Evolutionary conservation across 2,113 vertebrate genomes (phyloP).

Genomic region (Polypterus senegalus): DNA sequence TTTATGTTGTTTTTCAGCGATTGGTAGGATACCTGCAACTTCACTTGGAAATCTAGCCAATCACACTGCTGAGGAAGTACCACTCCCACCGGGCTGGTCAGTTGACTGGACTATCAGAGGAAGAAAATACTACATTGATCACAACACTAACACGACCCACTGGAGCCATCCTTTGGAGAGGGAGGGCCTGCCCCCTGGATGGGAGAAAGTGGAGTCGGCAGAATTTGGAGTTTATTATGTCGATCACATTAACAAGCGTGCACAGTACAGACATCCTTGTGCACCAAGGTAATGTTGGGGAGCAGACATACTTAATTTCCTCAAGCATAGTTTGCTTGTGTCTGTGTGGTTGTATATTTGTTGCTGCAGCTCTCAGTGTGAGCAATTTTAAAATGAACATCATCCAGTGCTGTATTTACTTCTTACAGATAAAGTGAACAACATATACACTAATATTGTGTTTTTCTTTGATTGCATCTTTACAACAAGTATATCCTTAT

Average conservation of each 20-base stretch:
- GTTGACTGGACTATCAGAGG: slow-evolving; percentile 96
- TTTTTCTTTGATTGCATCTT: no score
- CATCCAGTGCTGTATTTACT: no score
- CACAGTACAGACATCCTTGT: slow-evolving; percentile 89
- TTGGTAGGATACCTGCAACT: slow-evolving; percentile 85
- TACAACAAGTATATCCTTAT: no score
- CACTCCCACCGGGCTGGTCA: slow-evolving; percentile 87
- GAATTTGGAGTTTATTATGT: slow-evolving; percentile 94
- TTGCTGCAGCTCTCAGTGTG: no score
- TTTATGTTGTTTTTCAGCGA: slow-evolving; percentile 46
- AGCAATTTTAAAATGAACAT: no score
- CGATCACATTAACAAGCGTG: slow-evolving; percentile 90
- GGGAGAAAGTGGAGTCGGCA: slow-evolving; percentile 87
- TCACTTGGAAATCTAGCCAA: slow-evolving; percentile 89
- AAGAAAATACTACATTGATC: slow-evolving; percentile 93
- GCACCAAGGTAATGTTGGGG: slow-evolving; percentile 69
- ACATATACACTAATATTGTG: no score
- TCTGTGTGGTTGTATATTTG: no score
- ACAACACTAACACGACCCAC: slow-evolving; percentile 96
- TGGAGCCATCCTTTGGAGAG: slow-evolving; percentile 95
- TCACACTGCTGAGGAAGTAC: slow-evolving; percentile 72
- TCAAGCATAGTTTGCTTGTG: no score
- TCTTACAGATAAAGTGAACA: no score
- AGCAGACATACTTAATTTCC: no score
- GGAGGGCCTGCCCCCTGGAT: slow-evolving; percentile 87